These are phyloP conservation scores for Chromobotia macracanthus DNA, from an alignment of 2,797 vertebrate genomes.

Conservation along the genomic window DNA sequence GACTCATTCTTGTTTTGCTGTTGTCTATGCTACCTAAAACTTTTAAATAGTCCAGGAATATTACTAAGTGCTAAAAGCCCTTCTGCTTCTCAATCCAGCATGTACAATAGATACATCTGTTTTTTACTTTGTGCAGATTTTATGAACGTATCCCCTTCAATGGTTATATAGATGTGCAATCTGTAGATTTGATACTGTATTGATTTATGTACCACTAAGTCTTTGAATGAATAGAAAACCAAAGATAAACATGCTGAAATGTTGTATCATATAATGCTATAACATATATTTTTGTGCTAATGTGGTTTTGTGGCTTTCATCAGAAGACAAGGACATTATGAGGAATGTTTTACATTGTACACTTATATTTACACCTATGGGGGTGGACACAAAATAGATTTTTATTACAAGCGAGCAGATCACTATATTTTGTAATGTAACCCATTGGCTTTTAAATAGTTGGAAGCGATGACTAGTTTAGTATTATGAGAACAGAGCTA, in stretches of 20 bases:
- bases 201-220: slow-evolving; percentile 61
- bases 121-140: slow-evolving; percentile 74
- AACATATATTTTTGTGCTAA: slow-evolving; percentile 62
- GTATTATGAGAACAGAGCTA: slow-evolving; percentile 20
- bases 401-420: slow-evolving; percentile 54
- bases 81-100: slow-evolving; percentile 52
- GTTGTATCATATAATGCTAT: slow-evolving; percentile 59
- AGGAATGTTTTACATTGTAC: slow-evolving; percentile 50
- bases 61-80: slow-evolving; percentile 46
- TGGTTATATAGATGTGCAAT: slow-evolving; percentile 76
- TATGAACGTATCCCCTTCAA: slow-evolving; percentile 69
- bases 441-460: slow-evolving; percentile 41
- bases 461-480: slow-evolving; percentile 40
- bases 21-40: slow-evolving; percentile 43
- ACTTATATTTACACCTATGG: slow-evolving; percentile 49
- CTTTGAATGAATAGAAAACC: slow-evolving; percentile 71
- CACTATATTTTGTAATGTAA: slow-evolving; percentile 58
- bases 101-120: slow-evolving; percentile 63
- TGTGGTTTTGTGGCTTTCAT: slow-evolving; percentile 52
- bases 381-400: slow-evolving; percentile 49
- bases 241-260: slow-evolving; percentile 72
- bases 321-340: slow-evolving; percentile 37
- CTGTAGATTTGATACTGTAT: slow-evolving; percentile 70
- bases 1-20: slow-evolving; percentile 6
- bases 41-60: slow-evolving; percentile 40